phyloP scores from a whole-genome alignment of 2,113 vertebrate genomes.

The Marmota flaviventris region DNA sequence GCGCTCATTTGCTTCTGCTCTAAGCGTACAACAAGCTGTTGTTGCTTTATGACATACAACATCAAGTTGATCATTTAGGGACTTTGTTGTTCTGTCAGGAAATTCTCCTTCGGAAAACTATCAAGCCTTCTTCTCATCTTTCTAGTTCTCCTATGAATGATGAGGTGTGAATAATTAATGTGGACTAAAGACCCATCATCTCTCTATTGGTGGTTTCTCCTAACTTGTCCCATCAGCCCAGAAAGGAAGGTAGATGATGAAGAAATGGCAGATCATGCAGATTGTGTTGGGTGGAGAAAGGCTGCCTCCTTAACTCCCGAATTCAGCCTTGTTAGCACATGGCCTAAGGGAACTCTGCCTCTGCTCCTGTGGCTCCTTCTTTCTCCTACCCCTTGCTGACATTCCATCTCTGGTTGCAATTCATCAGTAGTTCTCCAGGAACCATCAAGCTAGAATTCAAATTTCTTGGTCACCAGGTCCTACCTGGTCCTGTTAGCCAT shows the following conservation, averaged over 20 bases:
- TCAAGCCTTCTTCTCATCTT: not conserved
- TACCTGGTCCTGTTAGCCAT: not conserved
- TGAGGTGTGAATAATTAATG: not conserved
- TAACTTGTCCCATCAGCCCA: not conserved
- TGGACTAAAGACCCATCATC: not conserved
- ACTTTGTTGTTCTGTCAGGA: not conserved
- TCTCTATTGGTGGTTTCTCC: not conserved
- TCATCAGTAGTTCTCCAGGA: not conserved
- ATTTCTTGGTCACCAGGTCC: not conserved
- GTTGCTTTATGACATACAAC: not conserved
- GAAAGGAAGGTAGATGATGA: slow-evolving; percentile 12
- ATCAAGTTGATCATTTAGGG: not conserved
- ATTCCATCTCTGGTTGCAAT: not conserved
- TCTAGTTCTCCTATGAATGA: not conserved
- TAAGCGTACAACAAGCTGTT: not conserved
- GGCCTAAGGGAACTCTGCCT: too few relatives aligned
- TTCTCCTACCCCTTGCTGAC: not conserved
- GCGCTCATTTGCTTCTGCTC: not conserved
- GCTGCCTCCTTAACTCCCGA: not conserved
- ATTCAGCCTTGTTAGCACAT: not conserved
- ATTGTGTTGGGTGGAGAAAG: not conserved
- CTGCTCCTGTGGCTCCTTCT: not conserved
- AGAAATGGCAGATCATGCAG: not conserved
- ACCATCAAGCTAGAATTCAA: not conserved
- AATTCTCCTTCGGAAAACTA: not conserved